Evolutionary conservation across 2,888 invertebrate genomes (phyloP), one percentile per base, ranked within the genome.

Genomic region (Amaurobius ferox): DNA sequence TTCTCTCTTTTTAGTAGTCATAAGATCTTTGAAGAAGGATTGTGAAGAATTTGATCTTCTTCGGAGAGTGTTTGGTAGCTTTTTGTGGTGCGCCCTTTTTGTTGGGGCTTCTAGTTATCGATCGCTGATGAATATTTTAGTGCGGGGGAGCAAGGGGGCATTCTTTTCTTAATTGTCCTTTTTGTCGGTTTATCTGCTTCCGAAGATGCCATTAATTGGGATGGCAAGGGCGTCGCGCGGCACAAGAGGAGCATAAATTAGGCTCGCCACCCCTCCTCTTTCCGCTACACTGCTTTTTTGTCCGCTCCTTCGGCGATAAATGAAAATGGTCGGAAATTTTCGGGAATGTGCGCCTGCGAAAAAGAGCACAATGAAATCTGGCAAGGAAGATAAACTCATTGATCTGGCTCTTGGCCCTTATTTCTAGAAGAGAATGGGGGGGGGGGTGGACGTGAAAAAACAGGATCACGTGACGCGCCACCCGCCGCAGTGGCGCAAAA

Each of bases 201-300:
- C 83, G 72, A 85, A 85, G 83, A 85, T 77, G 83, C 81, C 72
- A 85, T 85, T 85, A 85, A 85, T 85, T 85, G 83, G 83, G 77
- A 77, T 76, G 71, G 81, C 76, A 81, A 70, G 70, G 76, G 81
- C 76, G 76, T 76, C 68, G 67, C 76, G 62, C 66, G 55, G 83
- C 40, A 40, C 68, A 70, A 67, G 55, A 64, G 71, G 77, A 55
- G 83, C 77, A 85, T 85, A 85, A 85, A 85, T 85, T 85, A 85
- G 48, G 74, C 48, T 23, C 55, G 3, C 55, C 55, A 19, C 55
- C 55, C 55, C 55, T 55, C 55, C 77, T 35, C 77, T 85, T 85
- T 85, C 77, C 77, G 81, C 81, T 83, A 70, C 48, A 70, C 70
- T 71, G 83, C 83, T 85, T 77, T 85, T 77, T 77, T 77, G 40